phyloP scores from a whole-genome alignment of 2,113 vertebrate genomes.

The pig (Sus scrofa) region T2T-Sscrofa CM000824.6:144839001-144839500 shows the following conservation, averaged over 20 bases:
- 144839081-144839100: slow-evolving; percentile 64
- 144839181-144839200: background rate
- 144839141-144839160: background rate
- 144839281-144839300: slow-evolving; percentile 21
- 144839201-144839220: slow-evolving; percentile 31
- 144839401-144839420: slow-evolving; percentile 45
- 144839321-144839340: slow-evolving; percentile 55
- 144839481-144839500: background rate
- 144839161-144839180: slow-evolving; percentile 8
- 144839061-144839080: slow-evolving; percentile 60
- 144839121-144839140: background rate
- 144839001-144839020: slow-evolving; percentile 75
- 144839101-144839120: slow-evolving; percentile 50
- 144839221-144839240: slow-evolving; percentile 44
- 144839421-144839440: slow-evolving; percentile 30
- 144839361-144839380: slow-evolving; percentile 53
- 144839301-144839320: slow-evolving; percentile 50
- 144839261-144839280: slow-evolving; percentile 27
- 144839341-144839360: slow-evolving; percentile 67
- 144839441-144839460: slow-evolving; percentile 31
- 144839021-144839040: slow-evolving; percentile 66
- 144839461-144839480: background rate
- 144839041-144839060: slow-evolving; percentile 64
- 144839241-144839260: background rate
- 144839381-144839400: slow-evolving; percentile 44